phyloP scores from a whole-genome alignment of 2,797 vertebrate species.

The Gallinago solitaria region DNA sequence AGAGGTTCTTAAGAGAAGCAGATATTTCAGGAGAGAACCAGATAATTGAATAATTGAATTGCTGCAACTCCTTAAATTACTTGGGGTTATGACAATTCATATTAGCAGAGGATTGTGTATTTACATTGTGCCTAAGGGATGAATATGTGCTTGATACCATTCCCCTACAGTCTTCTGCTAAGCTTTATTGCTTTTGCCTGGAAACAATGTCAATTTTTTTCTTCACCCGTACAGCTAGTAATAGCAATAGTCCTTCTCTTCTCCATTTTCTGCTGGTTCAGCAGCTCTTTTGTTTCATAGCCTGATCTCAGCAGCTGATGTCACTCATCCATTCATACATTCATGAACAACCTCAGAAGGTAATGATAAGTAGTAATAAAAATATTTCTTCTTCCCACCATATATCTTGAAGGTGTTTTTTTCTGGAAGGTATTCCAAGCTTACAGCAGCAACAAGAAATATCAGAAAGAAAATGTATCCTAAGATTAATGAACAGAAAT shows the following conservation, averaged over 20 bases:
- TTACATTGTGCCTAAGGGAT: not conserved
- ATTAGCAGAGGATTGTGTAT: not conserved
- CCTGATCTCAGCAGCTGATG: not conserved
- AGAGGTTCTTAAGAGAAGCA: not conserved
- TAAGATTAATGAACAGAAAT: not conserved
- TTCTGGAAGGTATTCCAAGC: not conserved
- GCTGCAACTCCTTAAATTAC: not conserved
- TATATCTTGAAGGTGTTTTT: not conserved
- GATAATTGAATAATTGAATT: not conserved
- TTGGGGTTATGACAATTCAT: not conserved
- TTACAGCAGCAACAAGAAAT: not conserved
- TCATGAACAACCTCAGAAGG: not conserved
- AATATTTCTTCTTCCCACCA: not conserved
- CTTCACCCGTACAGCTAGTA: not conserved
- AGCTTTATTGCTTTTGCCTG: not conserved
- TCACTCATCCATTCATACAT: not conserved
- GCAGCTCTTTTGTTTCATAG: not conserved
- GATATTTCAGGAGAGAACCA: not conserved
- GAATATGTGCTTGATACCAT: not conserved
- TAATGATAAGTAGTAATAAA: not conserved
- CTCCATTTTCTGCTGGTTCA: not conserved
- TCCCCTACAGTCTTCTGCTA: not conserved
- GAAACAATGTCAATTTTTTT: not conserved
- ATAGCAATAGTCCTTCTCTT: not conserved
- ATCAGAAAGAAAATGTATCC: not conserved